Evolutionary conservation across 2,888 invertebrate species (phyloP), one percentile per base, ranked within the genome.

Genomic region (Callyntrura sp.): DNA sequence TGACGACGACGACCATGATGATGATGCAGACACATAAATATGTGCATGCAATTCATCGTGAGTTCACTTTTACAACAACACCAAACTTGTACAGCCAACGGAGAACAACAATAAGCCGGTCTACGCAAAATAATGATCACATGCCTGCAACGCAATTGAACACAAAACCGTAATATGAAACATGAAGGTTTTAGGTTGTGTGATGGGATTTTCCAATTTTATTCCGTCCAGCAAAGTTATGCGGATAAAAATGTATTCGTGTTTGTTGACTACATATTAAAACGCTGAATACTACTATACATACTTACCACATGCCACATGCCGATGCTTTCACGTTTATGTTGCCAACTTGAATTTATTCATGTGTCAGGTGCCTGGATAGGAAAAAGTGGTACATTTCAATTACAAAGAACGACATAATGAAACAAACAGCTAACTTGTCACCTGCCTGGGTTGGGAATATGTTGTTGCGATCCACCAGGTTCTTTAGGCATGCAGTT

Each of bases 111-210:
- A 88, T 57, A 48, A 73, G 51, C 73, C 70, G 85, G 85, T 60
- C 11, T 70, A 70, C 78, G 84, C 89, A 85, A 90, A 81, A 81
- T 57, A 48, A 84, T 89, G 82, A 76, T 84, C 79, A 89, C 88
- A 78, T 89, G 68, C 88, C 84, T 89, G 84, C 84, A 83, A 88
- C 83, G 70, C 78, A 81, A 45, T 35, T 43, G 35, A 48, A n/a
- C 48, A 57, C 57, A 78, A 45, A 68, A 68, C 76, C 62, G 55
- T 62, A 85, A 62, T 28, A 76, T 28, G n/a, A 79, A 20, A 60
- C 79, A 17, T 23, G 1, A 68, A n/a, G 70, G 3, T 79, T 51
- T 48, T 12, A 23, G 14, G 14, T 6, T 35, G 51, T 51, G 14
- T 12, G 65, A 62, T 35, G 82, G 82, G 45, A 82, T 43, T 83